A percentile compares a stretch with the other conserved stretches of the same genome.
Evolutionary conservation across 2,113 vertebrate genomes (phyloP).

Genomic region (Callithrix jacchus): DNA sequence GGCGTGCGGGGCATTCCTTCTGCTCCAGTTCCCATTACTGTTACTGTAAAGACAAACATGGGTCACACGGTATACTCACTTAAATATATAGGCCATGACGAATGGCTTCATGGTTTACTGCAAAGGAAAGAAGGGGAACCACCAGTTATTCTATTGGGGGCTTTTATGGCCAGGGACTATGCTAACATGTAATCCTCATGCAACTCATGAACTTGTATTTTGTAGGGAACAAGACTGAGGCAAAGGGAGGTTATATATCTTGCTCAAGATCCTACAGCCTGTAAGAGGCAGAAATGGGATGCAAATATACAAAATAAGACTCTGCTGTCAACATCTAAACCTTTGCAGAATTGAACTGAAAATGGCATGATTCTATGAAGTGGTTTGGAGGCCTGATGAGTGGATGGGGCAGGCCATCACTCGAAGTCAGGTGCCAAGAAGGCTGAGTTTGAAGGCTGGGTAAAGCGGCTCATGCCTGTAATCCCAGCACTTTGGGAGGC

Average conservation of each 20-base stretch:
- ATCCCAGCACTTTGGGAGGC: too few species aligned
- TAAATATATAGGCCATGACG: neutral
- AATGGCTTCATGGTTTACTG: neutral
- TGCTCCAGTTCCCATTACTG: rapidly evolving
- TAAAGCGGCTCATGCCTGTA: too few species aligned
- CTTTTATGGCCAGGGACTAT: neutral
- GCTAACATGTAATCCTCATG: neutral
- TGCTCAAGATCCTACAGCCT: neutral
- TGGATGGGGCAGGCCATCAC: neutral
- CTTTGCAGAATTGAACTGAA: neutral
- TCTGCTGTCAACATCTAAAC: neutral
- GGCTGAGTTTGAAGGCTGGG: neutral
- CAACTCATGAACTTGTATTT: neutral
- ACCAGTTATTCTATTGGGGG: neutral
- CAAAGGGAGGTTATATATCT: neutral
- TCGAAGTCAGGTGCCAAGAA: neutral
- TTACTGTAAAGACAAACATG: rapidly evolving
- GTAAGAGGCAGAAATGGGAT: neutral
- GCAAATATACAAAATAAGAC: neutral
- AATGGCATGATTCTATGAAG: rapidly evolving
- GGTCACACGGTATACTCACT: neutral
- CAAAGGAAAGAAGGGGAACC: neutral
- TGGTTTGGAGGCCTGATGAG: neutral
- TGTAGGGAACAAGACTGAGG: neutral
- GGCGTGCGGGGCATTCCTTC: rapidly evolving